A percentile compares a stretch with the other conserved stretches of the same genome.
Conservation (phyloP, 92 coral and sea anemone genomes). For the Diadumene lineata region DNA sequence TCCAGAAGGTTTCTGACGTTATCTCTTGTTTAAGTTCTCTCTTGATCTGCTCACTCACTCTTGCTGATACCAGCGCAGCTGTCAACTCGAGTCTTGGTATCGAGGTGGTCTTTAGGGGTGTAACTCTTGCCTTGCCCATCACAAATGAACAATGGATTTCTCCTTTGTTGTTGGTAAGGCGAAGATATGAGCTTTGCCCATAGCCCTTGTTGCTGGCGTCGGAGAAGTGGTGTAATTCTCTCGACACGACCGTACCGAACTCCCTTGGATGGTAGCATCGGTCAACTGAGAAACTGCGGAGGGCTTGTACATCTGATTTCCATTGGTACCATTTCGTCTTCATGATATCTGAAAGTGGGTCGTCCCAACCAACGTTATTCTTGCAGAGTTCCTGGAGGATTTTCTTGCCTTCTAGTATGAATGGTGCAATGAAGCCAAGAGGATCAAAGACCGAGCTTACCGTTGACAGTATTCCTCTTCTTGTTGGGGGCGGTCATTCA, state of each 20-base stretch:
- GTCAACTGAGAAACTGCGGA: slow-evolving; percentile 25
- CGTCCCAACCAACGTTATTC: too few species aligned
- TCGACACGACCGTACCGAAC: slow-evolving; percentile 30
- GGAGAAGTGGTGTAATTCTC: slow-evolving; percentile 63
- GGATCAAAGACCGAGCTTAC: slow-evolving; percentile 57
- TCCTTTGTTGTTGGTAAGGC: slow-evolving; percentile 35
- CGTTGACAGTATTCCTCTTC: slow-evolving; percentile 40
- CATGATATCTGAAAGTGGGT: slow-evolving; percentile 33
- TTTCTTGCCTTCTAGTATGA: slow-evolving; percentile 50
- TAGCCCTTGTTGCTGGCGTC: slow-evolving; percentile 61
- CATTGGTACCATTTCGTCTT: slow-evolving; percentile 38
- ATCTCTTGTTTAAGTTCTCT: slow-evolving; percentile 43
- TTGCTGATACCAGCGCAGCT: slow-evolving; percentile 62
- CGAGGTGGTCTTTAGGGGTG: slow-evolving; percentile 54
- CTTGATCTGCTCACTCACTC: slow-evolving; percentile 53
- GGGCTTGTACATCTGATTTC: slow-evolving; percentile 25
- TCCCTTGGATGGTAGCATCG: slow-evolving; percentile 60
- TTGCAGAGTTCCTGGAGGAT: slow-evolving; percentile 55
- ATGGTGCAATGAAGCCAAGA: slow-evolving; percentile 51
- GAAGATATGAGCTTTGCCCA: slow-evolving; percentile 55
- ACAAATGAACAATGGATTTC: slow-evolving; percentile 54
- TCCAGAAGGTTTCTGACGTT: slow-evolving; percentile 55
- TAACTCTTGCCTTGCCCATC: slow-evolving; percentile 56
- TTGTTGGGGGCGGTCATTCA: slow-evolving; percentile 48
- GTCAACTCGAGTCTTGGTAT: slow-evolving; percentile 51